Base-by-base conservation (phyloP, 2,113 vertebrate genomes). In the Hylia prasina region DNA sequence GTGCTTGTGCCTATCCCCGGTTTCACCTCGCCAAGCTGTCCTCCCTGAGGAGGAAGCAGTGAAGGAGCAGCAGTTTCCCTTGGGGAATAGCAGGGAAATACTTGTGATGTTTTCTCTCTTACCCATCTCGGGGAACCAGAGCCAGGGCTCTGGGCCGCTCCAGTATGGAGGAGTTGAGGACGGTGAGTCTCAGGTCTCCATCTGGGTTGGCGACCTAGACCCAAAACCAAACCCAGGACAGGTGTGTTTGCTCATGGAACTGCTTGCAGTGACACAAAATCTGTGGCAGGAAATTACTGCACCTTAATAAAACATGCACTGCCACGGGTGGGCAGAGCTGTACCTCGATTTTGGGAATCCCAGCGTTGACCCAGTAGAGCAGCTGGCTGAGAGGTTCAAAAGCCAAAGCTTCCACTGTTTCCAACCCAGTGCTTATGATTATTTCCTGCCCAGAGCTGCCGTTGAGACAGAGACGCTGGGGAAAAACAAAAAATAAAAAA, bases 301-400 rank as follows among this genome's bases (percentile, higher is more conserved):
- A 64, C 42, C 54, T 48, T n/a, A 47, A 61, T 13, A 22, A 58
- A 40, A 70, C 3, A 28, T 1, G 12, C 42, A 13, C 28, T 7
- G 21, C 47, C 27, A 11, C 2, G 0, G 15, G 16, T 19, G 37
- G 69, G n/a, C 61, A 17, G 0, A 40, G 20, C 57, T 54, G 17
- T 98, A 99, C 99, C 99, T 99, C 99, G 2, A 99, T 99, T 98
- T 99, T 99, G 86, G 98, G 99, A 13, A 99, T 98, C 65, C 99
- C 99, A 2, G 99, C 99, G 6, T 99, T 99, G 48, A 99, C 99
- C 99, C 99, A 99, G 97, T 99, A 99, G 3, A 99, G 98, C 90
- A 99, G 95, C 77, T 98, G 97, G 92, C 99, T 99, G 94, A 99
- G 97, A 56, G 99, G 98, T 88, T 99, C 99, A 63, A 99, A 99